phyloP scores from a whole-genome alignment of 2,113 vertebrate species.

The Phrynosoma platyrhinos region DNA sequence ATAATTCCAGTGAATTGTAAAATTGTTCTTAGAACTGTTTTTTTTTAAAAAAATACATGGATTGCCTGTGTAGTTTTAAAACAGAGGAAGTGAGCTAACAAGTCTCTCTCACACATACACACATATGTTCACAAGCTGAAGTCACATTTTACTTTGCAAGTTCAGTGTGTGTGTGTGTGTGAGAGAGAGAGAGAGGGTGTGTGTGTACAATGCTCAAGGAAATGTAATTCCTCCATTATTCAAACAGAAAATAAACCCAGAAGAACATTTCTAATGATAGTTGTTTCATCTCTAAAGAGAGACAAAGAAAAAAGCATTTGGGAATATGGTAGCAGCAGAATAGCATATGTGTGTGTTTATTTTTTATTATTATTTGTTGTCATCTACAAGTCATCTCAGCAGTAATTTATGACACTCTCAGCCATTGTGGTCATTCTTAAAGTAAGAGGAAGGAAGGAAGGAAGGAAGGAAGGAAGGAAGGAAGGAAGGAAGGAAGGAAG shows the following conservation, averaged over 20 bases:
- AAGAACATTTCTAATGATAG: neutral
- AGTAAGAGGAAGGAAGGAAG: neutral
- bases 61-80: too few relatives aligned
- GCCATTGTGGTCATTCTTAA: neutral
- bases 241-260: slow-evolving; percentile 44
- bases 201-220: neutral
- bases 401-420: neutral
- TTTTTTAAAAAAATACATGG: too few relatives aligned
- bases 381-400: neutral
- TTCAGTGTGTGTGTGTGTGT: too few relatives aligned
- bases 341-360: neutral
- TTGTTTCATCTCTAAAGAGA: slow-evolving; percentile 38
- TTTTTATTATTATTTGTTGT: neutral
- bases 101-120: too few relatives aligned
- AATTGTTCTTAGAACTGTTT: too few relatives aligned
- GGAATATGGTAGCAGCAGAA: slow-evolving; percentile 5
- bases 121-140: too few relatives aligned
- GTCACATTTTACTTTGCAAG: too few relatives aligned
- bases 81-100: too few relatives aligned
- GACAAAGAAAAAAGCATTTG: slow-evolving; percentile 34
- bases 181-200: too few relatives aligned
- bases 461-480: neutral
- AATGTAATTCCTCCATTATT: slow-evolving; percentile 31
- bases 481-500: neutral
- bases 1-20: too few relatives aligned